Conservation (phyloP, 2,888 invertebrate genomes). For the Amphipyra tragopoginis region DNA sequence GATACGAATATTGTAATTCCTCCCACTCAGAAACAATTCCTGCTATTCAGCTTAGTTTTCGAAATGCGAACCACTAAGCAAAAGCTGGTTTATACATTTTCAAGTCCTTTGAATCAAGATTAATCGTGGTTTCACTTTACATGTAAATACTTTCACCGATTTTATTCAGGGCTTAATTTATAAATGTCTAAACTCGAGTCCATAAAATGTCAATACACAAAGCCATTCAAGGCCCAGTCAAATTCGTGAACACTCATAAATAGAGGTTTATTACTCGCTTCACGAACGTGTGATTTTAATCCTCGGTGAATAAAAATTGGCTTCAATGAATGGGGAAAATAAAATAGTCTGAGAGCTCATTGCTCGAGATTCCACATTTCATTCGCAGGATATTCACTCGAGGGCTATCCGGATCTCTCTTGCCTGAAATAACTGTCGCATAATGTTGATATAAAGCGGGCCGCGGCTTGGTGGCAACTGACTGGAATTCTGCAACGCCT, state of each 20-base stretch:
- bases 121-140: conserved; percentile 47
- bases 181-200: conserved; percentile 42
- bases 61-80: neutral
- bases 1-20: too few relatives aligned
- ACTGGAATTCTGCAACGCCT: conserved; percentile 59
- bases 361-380: conserved; percentile 71
- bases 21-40: neutral
- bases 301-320: conserved; percentile 34
- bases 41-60: conserved; percentile 14
- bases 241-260: conserved; percentile 33
- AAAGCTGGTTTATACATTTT: conserved; percentile 15
- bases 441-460: conserved; percentile 79
- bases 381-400: conserved; percentile 75
- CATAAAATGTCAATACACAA: conserved; percentile 45
- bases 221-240: conserved; percentile 32
- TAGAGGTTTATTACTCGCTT: conserved; percentile 36
- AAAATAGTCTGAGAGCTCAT: conserved; percentile 39
- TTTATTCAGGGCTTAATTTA: conserved; percentile 52
- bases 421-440: conserved; percentile 84
- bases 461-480: conserved; percentile 63
- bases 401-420: conserved; percentile 76
- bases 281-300: conserved; percentile 44
- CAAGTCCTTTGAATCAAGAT: conserved; percentile 47
- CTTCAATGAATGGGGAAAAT: conserved; percentile 38
- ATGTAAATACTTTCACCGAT: conserved; percentile 42